phyloP scores from a whole-genome alignment of 2,888 invertebrate genomes.

The Bursaphelenchus okinawaensis region DNA sequence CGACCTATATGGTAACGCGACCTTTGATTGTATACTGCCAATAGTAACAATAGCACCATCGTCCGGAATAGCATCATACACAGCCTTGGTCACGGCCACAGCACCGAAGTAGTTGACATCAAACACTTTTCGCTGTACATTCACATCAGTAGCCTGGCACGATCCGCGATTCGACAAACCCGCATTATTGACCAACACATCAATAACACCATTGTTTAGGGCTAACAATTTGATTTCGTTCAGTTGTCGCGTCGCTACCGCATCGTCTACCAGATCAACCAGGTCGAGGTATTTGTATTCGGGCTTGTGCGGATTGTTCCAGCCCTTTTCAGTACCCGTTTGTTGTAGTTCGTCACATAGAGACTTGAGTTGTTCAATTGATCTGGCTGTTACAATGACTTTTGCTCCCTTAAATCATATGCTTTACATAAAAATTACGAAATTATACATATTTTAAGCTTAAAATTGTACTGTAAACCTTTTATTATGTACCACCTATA shows the following conservation, averaged over 20 bases:
- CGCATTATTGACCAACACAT: conserved; percentile 55
- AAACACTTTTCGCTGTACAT: conserved; percentile 36
- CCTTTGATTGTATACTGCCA: conserved; percentile 85
- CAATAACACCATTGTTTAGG: conserved; percentile 41
- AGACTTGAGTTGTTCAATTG: conserved; percentile 46
- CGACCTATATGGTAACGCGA: conserved; percentile 74
- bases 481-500: too few species aligned
- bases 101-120: conserved; percentile 88
- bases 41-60: conserved; percentile 67
- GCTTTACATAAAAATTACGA: conserved; percentile 14
- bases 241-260: conserved; percentile 23
- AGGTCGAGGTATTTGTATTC: conserved; percentile 50
- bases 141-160: conserved; percentile 38
- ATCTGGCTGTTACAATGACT: conserved; percentile 48
- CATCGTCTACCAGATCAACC: conserved; percentile 36
- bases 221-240: conserved; percentile 31
- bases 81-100: conserved; percentile 83
- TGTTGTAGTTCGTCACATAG: conserved; percentile 45
- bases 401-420: conserved; percentile 39
- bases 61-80: conserved; percentile 44
- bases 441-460: background rate
- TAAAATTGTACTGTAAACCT: too few species aligned
- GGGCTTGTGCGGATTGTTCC: conserved; percentile 40
- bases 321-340: conserved; percentile 22
- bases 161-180: conserved; percentile 42